Evolutionary conservation across 23 tunicate species (phyloP).

Genomic region (Ascidia mentula): DNA sequence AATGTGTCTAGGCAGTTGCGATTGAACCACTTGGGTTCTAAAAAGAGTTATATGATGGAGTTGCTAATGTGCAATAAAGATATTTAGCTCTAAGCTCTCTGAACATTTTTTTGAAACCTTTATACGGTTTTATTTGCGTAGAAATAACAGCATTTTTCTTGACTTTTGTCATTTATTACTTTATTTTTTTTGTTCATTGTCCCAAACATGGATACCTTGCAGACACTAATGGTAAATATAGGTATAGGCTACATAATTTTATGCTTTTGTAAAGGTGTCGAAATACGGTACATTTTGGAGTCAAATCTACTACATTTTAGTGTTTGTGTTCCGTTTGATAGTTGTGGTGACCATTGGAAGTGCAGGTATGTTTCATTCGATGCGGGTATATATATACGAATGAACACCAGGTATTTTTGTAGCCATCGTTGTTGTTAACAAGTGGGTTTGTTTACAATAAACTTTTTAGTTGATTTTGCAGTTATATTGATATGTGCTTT

Average conservation of each 20-base stretch:
- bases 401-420: not conserved
- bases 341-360: slow-evolving; percentile 61
- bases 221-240: too few relatives aligned
- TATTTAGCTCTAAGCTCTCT: too few relatives aligned
- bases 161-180: too few relatives aligned
- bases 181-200: too few relatives aligned
- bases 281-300: slow-evolving; percentile 48
- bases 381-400: not conserved
- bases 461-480: not conserved
- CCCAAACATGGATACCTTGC: too few relatives aligned
- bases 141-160: too few relatives aligned
- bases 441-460: not conserved
- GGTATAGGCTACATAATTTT: not conserved
- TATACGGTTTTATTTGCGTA: not conserved
- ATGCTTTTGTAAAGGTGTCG: slow-evolving; percentile 23
- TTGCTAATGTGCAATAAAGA: too few relatives aligned
- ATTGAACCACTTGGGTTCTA: too few relatives aligned
- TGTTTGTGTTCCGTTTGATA: slow-evolving; percentile 51
- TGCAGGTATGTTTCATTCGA: slow-evolving; percentile 25
- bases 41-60: too few relatives aligned
- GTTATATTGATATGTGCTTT: too few relatives aligned
- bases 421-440: not conserved
- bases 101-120: too few relatives aligned
- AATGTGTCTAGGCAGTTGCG: too few relatives aligned
- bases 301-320: slow-evolving; percentile 48